Percentiles rank a stretch among this genome's conserved stretches.
phyloP scores from a whole-genome alignment of 2,113 vertebrate genomes.

The Anguilla rostrata region DNA sequence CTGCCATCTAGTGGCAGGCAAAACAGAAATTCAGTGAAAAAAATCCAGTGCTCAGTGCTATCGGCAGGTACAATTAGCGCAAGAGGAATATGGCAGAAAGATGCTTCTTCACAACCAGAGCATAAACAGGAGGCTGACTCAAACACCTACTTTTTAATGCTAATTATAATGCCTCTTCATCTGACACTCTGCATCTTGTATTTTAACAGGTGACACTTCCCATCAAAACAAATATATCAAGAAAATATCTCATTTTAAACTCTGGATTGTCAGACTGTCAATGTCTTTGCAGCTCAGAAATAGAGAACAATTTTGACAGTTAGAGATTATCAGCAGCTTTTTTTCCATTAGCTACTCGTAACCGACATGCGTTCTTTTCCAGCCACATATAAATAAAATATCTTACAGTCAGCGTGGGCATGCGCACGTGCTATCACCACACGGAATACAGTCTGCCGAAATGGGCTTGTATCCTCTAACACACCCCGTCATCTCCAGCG shows the following conservation, averaged over 20 bases:
- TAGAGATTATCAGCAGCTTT: conserved; percentile 27
- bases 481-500: background rate
- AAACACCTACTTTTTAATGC: too few species aligned
- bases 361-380: conserved; percentile 26
- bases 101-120: background rate
- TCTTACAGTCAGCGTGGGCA: background rate
- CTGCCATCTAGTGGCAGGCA: conserved; percentile 49
- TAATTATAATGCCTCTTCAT: background rate
- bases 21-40: background rate
- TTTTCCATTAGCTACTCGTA: conserved; percentile 38
- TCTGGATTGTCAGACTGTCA: too few species aligned
- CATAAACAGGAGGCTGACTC: background rate
- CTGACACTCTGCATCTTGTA: too few species aligned
- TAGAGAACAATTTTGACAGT: too few species aligned
- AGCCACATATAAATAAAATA: background rate
- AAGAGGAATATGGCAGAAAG: background rate
- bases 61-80: background rate
- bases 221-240: too few species aligned
- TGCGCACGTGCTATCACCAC: background rate
- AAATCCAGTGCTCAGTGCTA: background rate
- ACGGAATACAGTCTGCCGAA: background rate
- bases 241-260: too few species aligned
- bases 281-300: too few species aligned
- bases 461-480: background rate
- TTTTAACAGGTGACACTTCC: too few species aligned